phyloP scores from a whole-genome alignment of 2,113 vertebrate species.

The Formicarius rufipectus region DNA sequence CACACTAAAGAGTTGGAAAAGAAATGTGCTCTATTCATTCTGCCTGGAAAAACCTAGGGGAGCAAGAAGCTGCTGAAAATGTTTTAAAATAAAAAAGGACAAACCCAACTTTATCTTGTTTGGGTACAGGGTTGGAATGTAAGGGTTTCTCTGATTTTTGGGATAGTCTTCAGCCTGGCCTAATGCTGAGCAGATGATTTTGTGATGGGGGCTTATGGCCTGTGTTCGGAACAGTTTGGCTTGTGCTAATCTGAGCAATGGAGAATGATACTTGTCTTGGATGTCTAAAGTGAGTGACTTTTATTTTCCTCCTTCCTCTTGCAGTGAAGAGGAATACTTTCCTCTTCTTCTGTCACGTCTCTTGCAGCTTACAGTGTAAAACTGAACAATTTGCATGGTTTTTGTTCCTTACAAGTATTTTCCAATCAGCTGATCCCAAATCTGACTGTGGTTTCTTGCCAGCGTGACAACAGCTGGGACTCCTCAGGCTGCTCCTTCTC shows the following conservation, averaged over 20 bases:
- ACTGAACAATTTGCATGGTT: background rate
- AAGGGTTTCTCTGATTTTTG: background rate
- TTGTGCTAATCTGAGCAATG: background rate
- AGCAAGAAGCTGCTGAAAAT: background rate
- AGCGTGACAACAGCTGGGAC: background rate
- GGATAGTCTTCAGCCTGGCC: background rate
- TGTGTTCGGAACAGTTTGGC: background rate
- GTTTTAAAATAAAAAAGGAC: background rate
- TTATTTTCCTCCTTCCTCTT: background rate
- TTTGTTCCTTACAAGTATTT: background rate
- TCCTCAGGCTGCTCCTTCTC: background rate
- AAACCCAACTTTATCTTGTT: background rate
- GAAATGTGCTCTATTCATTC: background rate
- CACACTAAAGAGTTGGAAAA: background rate
- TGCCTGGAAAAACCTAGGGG: background rate
- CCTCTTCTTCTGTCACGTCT: background rate
- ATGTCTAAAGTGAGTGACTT: background rate
- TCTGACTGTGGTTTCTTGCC: background rate
- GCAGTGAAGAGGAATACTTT: background rate
- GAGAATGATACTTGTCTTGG: background rate
- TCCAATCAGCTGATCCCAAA: background rate
- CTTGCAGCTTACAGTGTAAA: background rate
- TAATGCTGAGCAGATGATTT: background rate
- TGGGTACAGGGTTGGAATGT: background rate
- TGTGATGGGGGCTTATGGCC: background rate